Conservation (phyloP, 2,888 invertebrate genomes). For the Choristoneura rosaceana region DNA sequence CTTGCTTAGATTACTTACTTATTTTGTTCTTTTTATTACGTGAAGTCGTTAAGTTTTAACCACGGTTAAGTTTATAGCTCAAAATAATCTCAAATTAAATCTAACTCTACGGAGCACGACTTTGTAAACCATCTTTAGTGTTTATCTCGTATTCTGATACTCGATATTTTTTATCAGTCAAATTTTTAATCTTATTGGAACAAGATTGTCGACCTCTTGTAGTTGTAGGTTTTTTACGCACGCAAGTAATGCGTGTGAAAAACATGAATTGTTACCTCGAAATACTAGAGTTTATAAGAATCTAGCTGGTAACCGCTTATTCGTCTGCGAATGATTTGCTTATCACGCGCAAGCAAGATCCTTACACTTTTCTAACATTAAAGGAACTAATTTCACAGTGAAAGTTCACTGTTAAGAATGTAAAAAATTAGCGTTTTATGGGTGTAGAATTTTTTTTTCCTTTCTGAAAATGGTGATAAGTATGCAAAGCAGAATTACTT, state of each 20-base stretch:
- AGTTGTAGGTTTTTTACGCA: not conserved
- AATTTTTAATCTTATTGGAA: slow-evolving; percentile 16
- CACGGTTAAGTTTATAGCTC: not conserved
- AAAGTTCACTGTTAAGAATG: too few relatives aligned
- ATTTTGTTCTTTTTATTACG: not conserved
- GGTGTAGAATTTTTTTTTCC: too few relatives aligned
- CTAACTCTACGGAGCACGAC: slow-evolving; percentile 24
- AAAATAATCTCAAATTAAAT: slow-evolving; percentile 37
- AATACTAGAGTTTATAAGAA: too few relatives aligned
- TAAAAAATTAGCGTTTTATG: too few relatives aligned
- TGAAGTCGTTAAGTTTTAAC: slow-evolving; percentile 17
- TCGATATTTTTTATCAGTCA: slow-evolving; percentile 26
- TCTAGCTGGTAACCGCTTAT: too few relatives aligned
- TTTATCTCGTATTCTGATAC: slow-evolving; percentile 11
- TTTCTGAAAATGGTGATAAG: too few relatives aligned
- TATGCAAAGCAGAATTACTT: too few relatives aligned
- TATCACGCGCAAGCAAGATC: too few relatives aligned
- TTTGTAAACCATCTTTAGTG: slow-evolving; percentile 20
- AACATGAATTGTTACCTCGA: not conserved
- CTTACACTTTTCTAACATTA: too few relatives aligned
- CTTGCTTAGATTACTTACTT: not conserved
- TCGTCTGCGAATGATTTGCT: too few relatives aligned
- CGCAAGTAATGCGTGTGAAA: not conserved
- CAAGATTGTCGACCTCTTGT: not conserved
- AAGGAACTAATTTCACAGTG: too few relatives aligned